Percentiles rank a stretch among this genome's conserved stretches.
Evolutionary conservation across 2,888 invertebrate genomes (phyloP).

Genomic region (Tigriopus californicus): DNA sequence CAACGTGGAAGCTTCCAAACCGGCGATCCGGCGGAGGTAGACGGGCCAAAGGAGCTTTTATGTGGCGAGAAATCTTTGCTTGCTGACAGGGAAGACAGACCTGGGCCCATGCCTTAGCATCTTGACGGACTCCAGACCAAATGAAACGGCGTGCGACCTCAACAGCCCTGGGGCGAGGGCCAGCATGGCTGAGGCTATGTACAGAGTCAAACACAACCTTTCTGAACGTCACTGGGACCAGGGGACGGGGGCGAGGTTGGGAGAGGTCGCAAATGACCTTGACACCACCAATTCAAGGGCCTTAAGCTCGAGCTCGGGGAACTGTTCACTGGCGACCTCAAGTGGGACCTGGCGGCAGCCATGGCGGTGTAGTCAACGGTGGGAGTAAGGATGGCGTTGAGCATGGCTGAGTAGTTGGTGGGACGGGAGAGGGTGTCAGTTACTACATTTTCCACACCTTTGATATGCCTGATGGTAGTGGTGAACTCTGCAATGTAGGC

Average conservation of each 20-base stretch:
- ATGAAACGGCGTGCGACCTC: not conserved
- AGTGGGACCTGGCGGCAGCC: too few species aligned
- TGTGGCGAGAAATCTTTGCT: constrained; percentile 17
- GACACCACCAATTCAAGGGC: not conserved
- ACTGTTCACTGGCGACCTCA: too few species aligned
- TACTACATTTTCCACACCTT: too few species aligned
- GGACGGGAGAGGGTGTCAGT: too few species aligned
- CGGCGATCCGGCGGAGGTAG: constrained; percentile 16
- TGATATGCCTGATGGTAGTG: too few species aligned
- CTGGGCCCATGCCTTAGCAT: constrained; percentile 15
- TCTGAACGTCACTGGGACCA: not conserved
- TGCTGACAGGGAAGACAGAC: constrained; percentile 17
- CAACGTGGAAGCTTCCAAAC: constrained; percentile 19
- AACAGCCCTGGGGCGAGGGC: constrained; percentile 9
- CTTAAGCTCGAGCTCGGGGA: not conserved
- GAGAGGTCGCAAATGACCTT: constrained; percentile 13
- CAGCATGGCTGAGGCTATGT: constrained; percentile 17
- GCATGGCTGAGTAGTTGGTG: too few species aligned
- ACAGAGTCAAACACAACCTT: constrained; percentile 1
- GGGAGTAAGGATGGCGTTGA: too few species aligned
- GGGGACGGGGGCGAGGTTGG: not conserved
- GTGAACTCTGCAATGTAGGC: too few species aligned
- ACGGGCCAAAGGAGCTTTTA: constrained; percentile 10
- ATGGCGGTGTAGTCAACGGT: too few species aligned
- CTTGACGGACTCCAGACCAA: constrained; percentile 13